Percentiles rank a stretch among this genome's conserved stretches.
phyloP scores from a whole-genome alignment of 1,140 invertebrate genomes.

The fruit fly (Drosophila melanogaster) region DNA sequence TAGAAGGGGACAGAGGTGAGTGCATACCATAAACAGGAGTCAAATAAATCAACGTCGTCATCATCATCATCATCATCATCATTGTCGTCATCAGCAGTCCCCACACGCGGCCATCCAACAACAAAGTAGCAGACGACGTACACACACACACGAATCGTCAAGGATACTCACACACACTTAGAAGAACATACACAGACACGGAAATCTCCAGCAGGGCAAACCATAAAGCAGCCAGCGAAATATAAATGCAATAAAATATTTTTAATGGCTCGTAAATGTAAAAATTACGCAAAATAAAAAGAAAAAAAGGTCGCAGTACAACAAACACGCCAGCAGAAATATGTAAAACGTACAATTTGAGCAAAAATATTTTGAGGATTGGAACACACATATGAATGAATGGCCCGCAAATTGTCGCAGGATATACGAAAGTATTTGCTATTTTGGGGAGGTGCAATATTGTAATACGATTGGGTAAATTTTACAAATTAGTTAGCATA shows the following conservation, averaged over 20 bases:
- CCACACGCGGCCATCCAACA: conserved; percentile 55
- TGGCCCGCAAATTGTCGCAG: conserved; percentile 56
- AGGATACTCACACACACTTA: conserved; percentile 19
- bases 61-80: conserved; percentile 64
- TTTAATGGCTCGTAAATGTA: conserved; percentile 77
- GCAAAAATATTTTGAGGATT: background rate
- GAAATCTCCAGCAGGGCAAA: conserved; percentile 64
- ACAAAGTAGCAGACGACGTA: conserved; percentile 37
- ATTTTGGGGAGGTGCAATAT: conserved; percentile 6
- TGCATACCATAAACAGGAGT: conserved; percentile 72
- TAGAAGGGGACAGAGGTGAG: conserved; percentile 41
- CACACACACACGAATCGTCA: conserved; percentile 8
- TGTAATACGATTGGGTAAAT: conserved; percentile 50
- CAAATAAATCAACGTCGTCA: conserved; percentile 71
- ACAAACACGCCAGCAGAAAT: conserved; percentile 10
- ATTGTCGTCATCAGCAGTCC: conserved; percentile 45
- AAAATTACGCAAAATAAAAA: conserved; percentile 70
- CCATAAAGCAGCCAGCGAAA: conserved; percentile 72
- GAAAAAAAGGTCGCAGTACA: conserved; percentile 5
- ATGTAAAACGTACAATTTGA: conserved; percentile 18
- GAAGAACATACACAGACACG: conserved; percentile 33
- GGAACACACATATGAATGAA: conserved; percentile 3
- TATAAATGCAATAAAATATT: conserved; percentile 78
- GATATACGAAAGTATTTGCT: conserved; percentile 17
- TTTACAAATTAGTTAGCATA: conserved; percentile 64